These are phyloP conservation scores for Silurus aristotelis DNA, from an alignment of 2,797 vertebrate species.

Conservation along the genomic window DNA sequence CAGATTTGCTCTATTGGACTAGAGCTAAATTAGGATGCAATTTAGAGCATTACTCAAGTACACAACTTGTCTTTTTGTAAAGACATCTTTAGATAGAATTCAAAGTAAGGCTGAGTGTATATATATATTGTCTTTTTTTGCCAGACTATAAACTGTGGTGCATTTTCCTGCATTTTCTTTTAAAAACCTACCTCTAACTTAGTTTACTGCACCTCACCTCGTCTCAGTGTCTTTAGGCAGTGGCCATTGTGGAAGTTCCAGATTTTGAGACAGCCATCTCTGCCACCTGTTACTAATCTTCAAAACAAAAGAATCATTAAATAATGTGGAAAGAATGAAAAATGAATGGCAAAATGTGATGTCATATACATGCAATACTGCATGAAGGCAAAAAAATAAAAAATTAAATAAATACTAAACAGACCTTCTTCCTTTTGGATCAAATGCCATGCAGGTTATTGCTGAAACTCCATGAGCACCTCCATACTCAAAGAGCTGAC, in stretches of 20 bases:
- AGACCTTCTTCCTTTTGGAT: conserved; percentile 74
- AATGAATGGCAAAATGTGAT: neutral
- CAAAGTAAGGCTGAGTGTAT: neutral
- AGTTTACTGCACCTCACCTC: conserved; percentile 46
- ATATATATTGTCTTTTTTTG: neutral
- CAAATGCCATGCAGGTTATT: conserved; percentile 77
- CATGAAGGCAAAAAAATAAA: neutral
- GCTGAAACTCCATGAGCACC: conserved; percentile 61
- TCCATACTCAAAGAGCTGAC: conserved; percentile 74
- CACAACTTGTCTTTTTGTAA: neutral
- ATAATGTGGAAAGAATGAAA: neutral
- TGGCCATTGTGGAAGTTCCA: conserved; percentile 75
- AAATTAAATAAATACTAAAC: neutral
- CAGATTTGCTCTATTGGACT: neutral
- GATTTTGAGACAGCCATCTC: conserved; percentile 75
- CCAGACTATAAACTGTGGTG: neutral
- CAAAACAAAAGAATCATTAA: neutral
- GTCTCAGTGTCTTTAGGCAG: conserved; percentile 72
- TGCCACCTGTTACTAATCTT: conserved; percentile 76
- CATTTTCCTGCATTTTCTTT: neutral
- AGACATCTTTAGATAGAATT: neutral
- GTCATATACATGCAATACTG: neutral
- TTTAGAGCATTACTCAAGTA: neutral
- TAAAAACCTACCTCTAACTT: neutral
- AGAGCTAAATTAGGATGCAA: neutral